Percentiles rank a stretch among this genome's conserved stretches.
phyloP scores from a whole-genome alignment of 1,140 invertebrate genomes.

The Drosophila quadrilineata region DNA sequence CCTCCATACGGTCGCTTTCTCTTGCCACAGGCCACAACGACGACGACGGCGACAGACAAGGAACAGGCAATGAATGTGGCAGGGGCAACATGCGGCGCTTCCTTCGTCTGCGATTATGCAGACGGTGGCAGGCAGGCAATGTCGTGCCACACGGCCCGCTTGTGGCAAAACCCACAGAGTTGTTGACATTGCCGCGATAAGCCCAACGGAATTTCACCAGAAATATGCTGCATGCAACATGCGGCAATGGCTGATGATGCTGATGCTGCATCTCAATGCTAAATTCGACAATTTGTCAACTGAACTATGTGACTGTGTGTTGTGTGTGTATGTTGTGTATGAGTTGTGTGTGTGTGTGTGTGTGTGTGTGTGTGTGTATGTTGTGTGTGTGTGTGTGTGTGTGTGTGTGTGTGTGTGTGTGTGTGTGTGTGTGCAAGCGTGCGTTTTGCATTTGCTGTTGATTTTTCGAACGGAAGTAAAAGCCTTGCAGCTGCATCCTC shows the following conservation, averaged over 20 bases:
- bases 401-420: too few species aligned
- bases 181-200: slow-evolving; percentile 60
- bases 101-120: background rate
- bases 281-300: slow-evolving; percentile 76
- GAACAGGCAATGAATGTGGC: background rate
- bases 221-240: slow-evolving; percentile 55
- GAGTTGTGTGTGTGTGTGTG: too few species aligned
- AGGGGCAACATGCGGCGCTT: background rate
- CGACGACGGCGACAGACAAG: too few species aligned
- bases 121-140: background rate
- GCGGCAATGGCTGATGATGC: background rate
- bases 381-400: too few species aligned
- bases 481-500: slow-evolving; percentile 24
- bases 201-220: slow-evolving; percentile 59
- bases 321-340: too few species aligned
- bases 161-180: slow-evolving; percentile 72
- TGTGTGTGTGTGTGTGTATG: too few species aligned
- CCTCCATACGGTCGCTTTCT: slow-evolving; percentile 18
- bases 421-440: slow-evolving; percentile 60
- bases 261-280: background rate
- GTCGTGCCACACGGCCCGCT: slow-evolving; percentile 4
- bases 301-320: too few species aligned
- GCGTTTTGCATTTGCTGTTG: slow-evolving; percentile 36
- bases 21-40: slow-evolving; percentile 1
- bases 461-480: slow-evolving; percentile 62